These are phyloP conservation scores for Phrynocephalus vlangalii DNA, from an alignment of 2,797 vertebrate species.

Conservation along the genomic window DNA sequence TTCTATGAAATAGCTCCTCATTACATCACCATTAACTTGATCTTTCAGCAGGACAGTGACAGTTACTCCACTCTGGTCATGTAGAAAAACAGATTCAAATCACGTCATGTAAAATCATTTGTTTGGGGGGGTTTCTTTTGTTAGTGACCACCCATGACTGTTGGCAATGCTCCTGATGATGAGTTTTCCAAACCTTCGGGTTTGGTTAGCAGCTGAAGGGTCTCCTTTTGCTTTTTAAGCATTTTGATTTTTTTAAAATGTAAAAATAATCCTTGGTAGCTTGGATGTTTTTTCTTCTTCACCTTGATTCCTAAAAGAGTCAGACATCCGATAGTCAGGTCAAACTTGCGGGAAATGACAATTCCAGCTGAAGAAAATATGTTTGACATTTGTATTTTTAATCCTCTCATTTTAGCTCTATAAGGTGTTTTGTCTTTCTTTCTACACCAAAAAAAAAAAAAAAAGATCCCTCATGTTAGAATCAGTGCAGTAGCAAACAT, in stretches of 20 bases:
- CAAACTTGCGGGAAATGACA: slow-evolving; percentile 84
- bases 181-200: slow-evolving; percentile 86
- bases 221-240: slow-evolving; percentile 12
- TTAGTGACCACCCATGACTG: slow-evolving; percentile 83
- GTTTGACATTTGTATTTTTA: slow-evolving; percentile 71
- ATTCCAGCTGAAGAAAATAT: slow-evolving; percentile 81
- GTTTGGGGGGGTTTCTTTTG: slow-evolving; percentile 67
- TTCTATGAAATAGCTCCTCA: slow-evolving; percentile 59
- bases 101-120: slow-evolving; percentile 81
- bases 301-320: slow-evolving; percentile 84
- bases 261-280: slow-evolving; percentile 22
- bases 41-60: slow-evolving; percentile 74
- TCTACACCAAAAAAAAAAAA: not conserved
- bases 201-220: slow-evolving; percentile 65
- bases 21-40: slow-evolving; percentile 69
- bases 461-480: not conserved
- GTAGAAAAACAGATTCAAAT: slow-evolving; percentile 71
- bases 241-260: not conserved
- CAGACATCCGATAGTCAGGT: slow-evolving; percentile 79
- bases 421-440: slow-evolving; percentile 20
- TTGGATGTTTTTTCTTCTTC: slow-evolving; percentile 83
- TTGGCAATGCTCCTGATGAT: slow-evolving; percentile 78
- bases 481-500: slow-evolving; percentile 2
- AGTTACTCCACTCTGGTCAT: slow-evolving; percentile 57
- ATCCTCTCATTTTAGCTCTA: not conserved